Evolutionary conservation across 2,888 invertebrate genomes (phyloP).

Genomic region (Platynereis dumerilii): DNA sequence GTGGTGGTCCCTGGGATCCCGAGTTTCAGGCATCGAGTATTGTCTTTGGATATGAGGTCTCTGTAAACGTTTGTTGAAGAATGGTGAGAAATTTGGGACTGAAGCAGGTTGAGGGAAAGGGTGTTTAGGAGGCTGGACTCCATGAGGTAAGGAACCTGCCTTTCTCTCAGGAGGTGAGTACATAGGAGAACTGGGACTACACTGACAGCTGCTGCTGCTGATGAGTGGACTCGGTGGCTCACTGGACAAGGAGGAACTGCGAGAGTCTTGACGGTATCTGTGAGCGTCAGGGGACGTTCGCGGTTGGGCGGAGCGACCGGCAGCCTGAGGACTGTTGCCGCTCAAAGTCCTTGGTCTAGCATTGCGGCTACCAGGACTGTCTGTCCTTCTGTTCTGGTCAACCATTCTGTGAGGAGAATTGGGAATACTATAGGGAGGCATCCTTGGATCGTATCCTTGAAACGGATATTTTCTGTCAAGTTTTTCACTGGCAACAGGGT

Average conservation of each 20-base stretch:
- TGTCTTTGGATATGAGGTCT: constrained; percentile 17
- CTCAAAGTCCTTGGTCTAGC: background rate
- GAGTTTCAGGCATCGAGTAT: constrained; percentile 17
- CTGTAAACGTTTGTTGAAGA: background rate
- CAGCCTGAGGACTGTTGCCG: background rate
- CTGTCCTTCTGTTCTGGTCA: too few relatives aligned
- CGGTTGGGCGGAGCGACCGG: background rate
- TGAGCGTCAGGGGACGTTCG: background rate
- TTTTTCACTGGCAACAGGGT: constrained; percentile 12
- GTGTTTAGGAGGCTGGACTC: too few relatives aligned
- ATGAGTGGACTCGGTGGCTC: constrained; percentile 9
- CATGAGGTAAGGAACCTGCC: background rate
- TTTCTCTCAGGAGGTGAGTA: background rate
- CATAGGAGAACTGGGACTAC: constrained; percentile 4
- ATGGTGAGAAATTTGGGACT: background rate
- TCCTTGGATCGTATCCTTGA: too few relatives aligned
- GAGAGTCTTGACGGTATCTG: background rate
- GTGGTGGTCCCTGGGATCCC: background rate
- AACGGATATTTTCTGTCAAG: too few relatives aligned
- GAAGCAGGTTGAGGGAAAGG: background rate
- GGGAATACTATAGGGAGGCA: too few relatives aligned
- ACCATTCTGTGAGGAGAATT: too few relatives aligned
- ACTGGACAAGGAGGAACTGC: constrained; percentile 1
- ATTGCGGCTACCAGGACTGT: background rate
- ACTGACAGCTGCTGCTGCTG: constrained; percentile 8